Evolutionary conservation across 2,888 invertebrate genomes (phyloP), one percentile per base, ranked within the genome.

Genomic region (Rhagophthalmus giganteus): DNA sequence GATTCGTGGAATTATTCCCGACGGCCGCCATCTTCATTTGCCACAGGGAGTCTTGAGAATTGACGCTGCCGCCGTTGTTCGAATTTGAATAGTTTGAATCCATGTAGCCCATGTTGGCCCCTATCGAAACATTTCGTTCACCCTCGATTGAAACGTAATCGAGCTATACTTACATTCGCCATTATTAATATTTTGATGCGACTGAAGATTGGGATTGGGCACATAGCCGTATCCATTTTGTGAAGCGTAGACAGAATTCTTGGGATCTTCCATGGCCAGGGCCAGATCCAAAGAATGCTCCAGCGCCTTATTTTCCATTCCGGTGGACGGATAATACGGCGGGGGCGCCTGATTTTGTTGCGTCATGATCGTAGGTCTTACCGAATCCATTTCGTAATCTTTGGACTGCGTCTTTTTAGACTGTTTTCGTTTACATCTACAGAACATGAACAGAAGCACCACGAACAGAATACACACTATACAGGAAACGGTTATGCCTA

Each of bases 1-100:
- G 76, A 68, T 83, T 84, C 41, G 83, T 84, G 40, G 84, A 84
- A 61, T 83, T 83, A 65, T 84, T 86, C 7, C 82, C 80, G 1
- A 81, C 82, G n/a, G 87, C 88, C 1, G 88, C 88, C 83, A 88
- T 88, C 76, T 94, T 94, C 83, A 93, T 88, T 76, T 93, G 93
- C 94, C 94, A 93, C 67, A 94, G 77, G 26, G 94, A 94, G 74
- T 94, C 93, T 75, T 94, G 94, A 2, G 93, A 94, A 78, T 94
- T 93, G 48, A 94, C 93, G 65, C 93, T 93, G 61, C 94, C 94
- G n/a, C 93, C 93, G 74, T 93, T 92, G 78, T 93, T 93, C 52
- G 92, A 93, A 74, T 93, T 93, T 51, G 92, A 90, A 76, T 93
- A 93, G 74, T 90, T 91, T 76, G 91, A 91, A 73, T 93, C 93